A percentile compares a stretch with the other conserved stretches of the same genome.
Evolutionary conservation across 2,888 invertebrate species (phyloP).

Genomic region (Macrosoma leucophasiata): DNA sequence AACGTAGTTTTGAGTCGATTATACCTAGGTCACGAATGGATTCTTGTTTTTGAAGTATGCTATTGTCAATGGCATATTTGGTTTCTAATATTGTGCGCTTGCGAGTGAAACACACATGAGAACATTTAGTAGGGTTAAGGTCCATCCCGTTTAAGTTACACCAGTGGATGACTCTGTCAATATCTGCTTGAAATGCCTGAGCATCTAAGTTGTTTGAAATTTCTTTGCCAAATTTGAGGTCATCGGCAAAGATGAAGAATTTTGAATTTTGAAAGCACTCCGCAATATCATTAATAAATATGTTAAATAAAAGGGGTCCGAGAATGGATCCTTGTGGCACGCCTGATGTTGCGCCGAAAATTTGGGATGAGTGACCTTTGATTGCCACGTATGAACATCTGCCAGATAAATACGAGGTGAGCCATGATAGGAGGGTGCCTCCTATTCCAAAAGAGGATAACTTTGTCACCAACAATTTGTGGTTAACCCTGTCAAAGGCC

Average conservation of each 20-base stretch:
- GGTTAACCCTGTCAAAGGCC: conserved; percentile 1
- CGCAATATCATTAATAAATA: conserved; percentile 10
- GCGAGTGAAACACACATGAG: conserved; percentile 1
- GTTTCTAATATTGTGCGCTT: too few species aligned
- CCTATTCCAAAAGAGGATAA: conserved; percentile 10
- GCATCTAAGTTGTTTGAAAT: not conserved
- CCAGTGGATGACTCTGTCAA: conserved; percentile 8
- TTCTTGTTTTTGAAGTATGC: too few species aligned
- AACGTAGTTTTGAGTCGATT: too few species aligned
- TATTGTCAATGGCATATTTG: too few species aligned
- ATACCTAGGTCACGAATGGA: too few species aligned
- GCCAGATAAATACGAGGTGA: conserved; percentile 6
- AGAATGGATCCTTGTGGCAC: conserved; percentile 11
- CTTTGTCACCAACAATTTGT: not conserved
- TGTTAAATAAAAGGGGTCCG: conserved; percentile 9
- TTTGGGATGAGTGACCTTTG: conserved; percentile 6
- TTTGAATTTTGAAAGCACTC: conserved; percentile 3
- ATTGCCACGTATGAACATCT: conserved; percentile 8
- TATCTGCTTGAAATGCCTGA: conserved; percentile 5
- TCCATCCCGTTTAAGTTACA: conserved; percentile 9
- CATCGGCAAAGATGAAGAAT: conserved; percentile 7
- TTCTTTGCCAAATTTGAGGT: not conserved
- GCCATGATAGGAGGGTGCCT: conserved; percentile 8
- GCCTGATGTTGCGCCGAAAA: conserved; percentile 5
- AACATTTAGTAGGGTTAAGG: conserved; percentile 8